Evolutionary conservation across 1,140 invertebrate species (phyloP), one percentile per base, ranked within the genome.

Genomic region (Drosophila sturtevanti): DNA sequence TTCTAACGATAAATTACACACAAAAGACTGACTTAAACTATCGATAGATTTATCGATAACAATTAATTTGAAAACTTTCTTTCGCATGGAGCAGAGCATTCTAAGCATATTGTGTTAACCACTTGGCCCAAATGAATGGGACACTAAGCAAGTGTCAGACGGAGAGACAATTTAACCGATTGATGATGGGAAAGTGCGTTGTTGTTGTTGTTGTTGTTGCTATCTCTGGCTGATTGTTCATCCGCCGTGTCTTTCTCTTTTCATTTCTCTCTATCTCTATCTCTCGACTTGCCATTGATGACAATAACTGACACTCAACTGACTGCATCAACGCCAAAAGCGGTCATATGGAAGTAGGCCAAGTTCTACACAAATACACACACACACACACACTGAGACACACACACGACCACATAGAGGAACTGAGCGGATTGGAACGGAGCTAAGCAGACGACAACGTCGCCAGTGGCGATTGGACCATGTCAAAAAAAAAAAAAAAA

Each of bases 281-380:
- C 64, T 68, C 16, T 68, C 18, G 41, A 18, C 41, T 48, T 48
- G 14, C 41, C 41, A 64, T 79, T 59, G 54, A 37, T 35, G 21
- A n/a, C 22, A 52, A 52, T 37, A 34, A 18, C 41, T 59, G 34
- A 4, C 71, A 74, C 48, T 34, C 64, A 63, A 51, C 63, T 22
- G 63, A 59, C 66, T 41, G 31, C 66, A 31, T 27, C 61, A 63
- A 14, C 41, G 34, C 41, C 60, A 70, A 82, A 87, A 64, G 82
- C 75, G 82, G 82, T 78, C 82, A 77, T 68, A 66, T 67, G 63
- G 62, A 86, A 76, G 70, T 86, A 86, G 81, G 81, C 82, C 81
- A 86, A 80, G 79, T 81, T 81, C 77, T 77, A 55, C 52, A 63
- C 35, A 31, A 44, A 22, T 11, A 21, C 41, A 24, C n/a, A 37